Evolutionary conservation across 2,113 vertebrate species (phyloP).

Genomic region (Vanacampus margaritifer): DNA sequence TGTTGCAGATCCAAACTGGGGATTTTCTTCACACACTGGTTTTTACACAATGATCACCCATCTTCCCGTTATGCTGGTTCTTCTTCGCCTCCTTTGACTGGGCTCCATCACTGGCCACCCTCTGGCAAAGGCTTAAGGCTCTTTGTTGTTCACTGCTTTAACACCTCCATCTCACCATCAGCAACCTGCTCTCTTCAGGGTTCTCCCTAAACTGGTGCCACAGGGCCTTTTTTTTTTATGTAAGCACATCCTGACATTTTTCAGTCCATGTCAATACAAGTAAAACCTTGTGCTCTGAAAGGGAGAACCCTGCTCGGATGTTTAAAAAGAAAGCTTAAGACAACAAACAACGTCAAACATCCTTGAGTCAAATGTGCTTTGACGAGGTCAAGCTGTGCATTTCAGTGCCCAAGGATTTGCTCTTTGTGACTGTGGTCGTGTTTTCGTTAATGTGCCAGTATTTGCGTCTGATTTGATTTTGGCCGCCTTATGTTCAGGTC

Average conservation of each 20-base stretch:
- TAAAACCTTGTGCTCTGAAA: not conserved
- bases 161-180: slow-evolving; percentile 42
- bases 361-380: slow-evolving; percentile 8
- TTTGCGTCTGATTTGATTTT: slow-evolving; percentile 6
- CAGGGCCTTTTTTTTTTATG: not conserved
- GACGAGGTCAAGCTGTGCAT: slow-evolving; percentile 26
- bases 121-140: slow-evolving; percentile 17
- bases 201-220: slow-evolving; percentile 39
- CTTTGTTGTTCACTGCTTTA: slow-evolving; percentile 31
- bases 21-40: not conserved
- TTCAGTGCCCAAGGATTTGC: slow-evolving; percentile 10
- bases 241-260: not conserved
- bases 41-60: slow-evolving; percentile 20
- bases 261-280: not conserved
- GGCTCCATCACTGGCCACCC: slow-evolving; percentile 9
- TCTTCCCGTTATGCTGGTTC: slow-evolving; percentile 11
- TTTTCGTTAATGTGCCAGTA: not conserved
- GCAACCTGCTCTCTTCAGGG: slow-evolving; percentile 34
- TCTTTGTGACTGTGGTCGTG: slow-evolving; percentile 20
- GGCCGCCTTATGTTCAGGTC: slow-evolving; percentile 74
- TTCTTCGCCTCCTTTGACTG: slow-evolving; percentile 21
- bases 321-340: not conserved
- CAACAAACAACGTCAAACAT: slow-evolving; percentile 30
- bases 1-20: not conserved
- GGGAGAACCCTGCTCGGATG: slow-evolving; percentile 49